Base-by-base conservation (phyloP, 1,140 invertebrate genomes). In the Grapholita molesta region DNA sequence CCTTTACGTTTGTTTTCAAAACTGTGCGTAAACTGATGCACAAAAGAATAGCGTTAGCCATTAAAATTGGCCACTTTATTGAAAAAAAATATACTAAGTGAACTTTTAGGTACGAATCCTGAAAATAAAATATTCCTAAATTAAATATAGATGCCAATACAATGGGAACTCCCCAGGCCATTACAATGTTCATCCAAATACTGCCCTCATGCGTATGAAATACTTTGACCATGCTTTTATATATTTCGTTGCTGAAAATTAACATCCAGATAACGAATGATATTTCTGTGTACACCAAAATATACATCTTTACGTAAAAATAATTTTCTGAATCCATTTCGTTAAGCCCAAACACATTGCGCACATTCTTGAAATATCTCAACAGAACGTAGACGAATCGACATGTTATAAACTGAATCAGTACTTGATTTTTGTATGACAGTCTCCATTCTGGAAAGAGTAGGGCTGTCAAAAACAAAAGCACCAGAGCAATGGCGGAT, bases 321-420 rank as follows among this genome's bases (percentile, higher is more conserved):
- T 73, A 66, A 25, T 75, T 55, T 0, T 69, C 12, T 6, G 61
- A 64, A 0, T 74, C 53, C 3, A 57, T 57, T 30, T 70, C 21
- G 15, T 67, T 57, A 1, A 72, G 24, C 0, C 73, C 32, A 33
- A 80, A 78, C 0, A 80, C 32, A 18, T 69, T 69, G 1, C 67
- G 65, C 2, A 85, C 64, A 15, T 85, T 84, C 12, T 74, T 70
- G 0, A 80, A 28, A 32, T 84, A 89, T 69, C 83, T 75, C 0
- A 80, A 38, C 2, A 75, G 66, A 0, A 76, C 78, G 64, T 82
- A 85, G 3, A 87, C 12, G 42, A 84, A 86, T 75, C 87, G 83
- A 6, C 85, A 78, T 0, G 83, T 67, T 82, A 89, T 91, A 67
- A 89, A 88, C 67, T 91, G 89, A 24, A 86, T 78, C 1, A 91